Base-by-base conservation (phyloP, 2,797 vertebrate genomes). In the Odontamblyopus lacepedii region DNA sequence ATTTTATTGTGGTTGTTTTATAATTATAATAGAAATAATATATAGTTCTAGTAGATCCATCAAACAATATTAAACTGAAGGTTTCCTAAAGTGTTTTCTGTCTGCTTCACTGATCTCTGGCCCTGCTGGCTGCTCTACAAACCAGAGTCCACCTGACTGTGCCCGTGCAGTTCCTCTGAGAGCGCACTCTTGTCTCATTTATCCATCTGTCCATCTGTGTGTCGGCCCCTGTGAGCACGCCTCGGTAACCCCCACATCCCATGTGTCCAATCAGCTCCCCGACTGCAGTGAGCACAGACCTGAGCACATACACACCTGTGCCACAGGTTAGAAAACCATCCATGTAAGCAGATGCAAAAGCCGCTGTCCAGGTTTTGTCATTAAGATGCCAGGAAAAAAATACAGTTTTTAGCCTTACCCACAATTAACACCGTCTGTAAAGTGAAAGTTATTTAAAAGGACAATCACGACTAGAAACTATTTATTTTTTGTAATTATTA, bases 191-290 rank as follows among this genome's bases (percentile, higher is more conserved):
- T 66, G 79, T 80, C 82, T 81, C 83, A 79, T 88, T 83, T 75
- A 75, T 83, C 83, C 79, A 74, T 75, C 84, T 69, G 78, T 86
- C 84, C 87, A 86, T 87, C 84, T 87, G 87, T 81, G 76, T 56
- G 67, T 79, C 70, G 70, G 79, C 81, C 83, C 85, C 85, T 51
- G 62, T 50, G 69, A 61, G 30, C 32, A 61, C 63, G 87, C 84
- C 88, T 85, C 65, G 0, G 72, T 89, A 78, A 90, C 91, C 88
- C 88, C 48, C 70, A 72, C 72, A 66, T 86, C 89, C 84, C 91
- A 44, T 23, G 76, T 69, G 88, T 87, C 88, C 89, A 91, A 90
- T 92, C 89, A 89, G 82, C 88, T 87, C 76, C 74, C 80, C 82
- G 13, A 48, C 44, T 48, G 44, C 44, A 48, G 44, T 48, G 82